Conservation (phyloP, 2,113 vertebrate genomes). For the Bostrychus sinensis region DNA sequence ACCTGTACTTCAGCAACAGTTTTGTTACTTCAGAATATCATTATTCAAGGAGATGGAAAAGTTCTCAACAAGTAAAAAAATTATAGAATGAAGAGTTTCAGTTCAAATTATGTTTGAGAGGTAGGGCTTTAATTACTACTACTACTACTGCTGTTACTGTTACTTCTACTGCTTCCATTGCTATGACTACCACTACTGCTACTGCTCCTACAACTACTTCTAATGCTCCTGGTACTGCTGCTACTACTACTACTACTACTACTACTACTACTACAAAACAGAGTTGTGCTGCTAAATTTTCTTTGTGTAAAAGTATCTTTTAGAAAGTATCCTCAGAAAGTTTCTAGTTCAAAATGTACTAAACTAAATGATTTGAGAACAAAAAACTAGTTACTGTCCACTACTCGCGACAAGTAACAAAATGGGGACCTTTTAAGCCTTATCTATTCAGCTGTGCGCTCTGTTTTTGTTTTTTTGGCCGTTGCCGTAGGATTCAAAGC, state of each 20-base stretch:
- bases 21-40: too few relatives aligned
- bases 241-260: not conserved
- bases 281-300: too few relatives aligned
- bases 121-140: not conserved
- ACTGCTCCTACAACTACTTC: not conserved
- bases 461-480: conserved; percentile 71
- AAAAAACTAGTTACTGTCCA: not conserved
- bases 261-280: too few relatives aligned
- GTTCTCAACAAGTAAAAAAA: not conserved
- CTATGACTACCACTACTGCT: not conserved
- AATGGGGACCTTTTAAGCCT: conserved; percentile 15
- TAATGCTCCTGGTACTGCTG: not conserved
- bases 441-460: conserved; percentile 36
- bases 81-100: not conserved
- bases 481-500: conserved; percentile 50
- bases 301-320: too few relatives aligned
- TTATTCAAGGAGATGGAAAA: too few relatives aligned
- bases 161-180: not conserved
- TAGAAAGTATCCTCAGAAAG: too few relatives aligned
- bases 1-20: too few relatives aligned
- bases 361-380: not conserved
- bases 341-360: too few relatives aligned
- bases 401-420: conserved; percentile 1
- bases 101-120: not conserved
- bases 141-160: not conserved